Conservation (phyloP, 2,113 vertebrate genomes). For the Notarius quadriscutis region DNA sequence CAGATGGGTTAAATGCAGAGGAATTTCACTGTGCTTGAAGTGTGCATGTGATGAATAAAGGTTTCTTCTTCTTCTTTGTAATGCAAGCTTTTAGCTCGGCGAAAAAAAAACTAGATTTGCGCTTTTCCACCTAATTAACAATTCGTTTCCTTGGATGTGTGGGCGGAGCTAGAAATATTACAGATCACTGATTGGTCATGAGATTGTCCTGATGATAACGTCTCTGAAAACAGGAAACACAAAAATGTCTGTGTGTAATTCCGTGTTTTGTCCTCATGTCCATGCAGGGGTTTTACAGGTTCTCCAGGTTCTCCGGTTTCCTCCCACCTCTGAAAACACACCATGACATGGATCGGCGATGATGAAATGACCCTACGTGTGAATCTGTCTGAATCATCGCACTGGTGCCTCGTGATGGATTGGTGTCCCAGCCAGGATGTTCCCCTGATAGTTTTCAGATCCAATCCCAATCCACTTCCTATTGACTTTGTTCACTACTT, state of each 20-base stretch:
- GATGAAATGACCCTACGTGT: too few relatives aligned
- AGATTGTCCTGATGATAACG: background rate
- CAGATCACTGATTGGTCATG: background rate
- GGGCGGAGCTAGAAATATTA: background rate
- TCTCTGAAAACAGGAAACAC: background rate
- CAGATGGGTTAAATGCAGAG: too few relatives aligned
- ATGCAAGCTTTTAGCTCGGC: background rate
- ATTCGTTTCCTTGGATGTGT: background rate
- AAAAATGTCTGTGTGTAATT: background rate
- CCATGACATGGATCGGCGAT: too few relatives aligned
- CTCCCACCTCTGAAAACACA: background rate
- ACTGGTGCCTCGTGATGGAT: too few relatives aligned
- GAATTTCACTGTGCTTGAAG: too few relatives aligned
- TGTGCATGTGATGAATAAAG: too few relatives aligned
- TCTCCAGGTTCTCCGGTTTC: background rate
- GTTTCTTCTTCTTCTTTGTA: too few relatives aligned
- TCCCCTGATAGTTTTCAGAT: background rate
- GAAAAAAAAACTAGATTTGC: background rate
- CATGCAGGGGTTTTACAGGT: background rate
- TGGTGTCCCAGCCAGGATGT: background rate
- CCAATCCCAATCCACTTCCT: background rate
- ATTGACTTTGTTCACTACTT: background rate
- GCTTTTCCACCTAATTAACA: background rate
- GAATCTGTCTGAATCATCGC: too few relatives aligned
- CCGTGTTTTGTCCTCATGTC: background rate